These are phyloP conservation scores for Vulpes lagopus DNA, from an alignment of 2,113 vertebrate genomes.

Conservation along the genomic window DNA sequence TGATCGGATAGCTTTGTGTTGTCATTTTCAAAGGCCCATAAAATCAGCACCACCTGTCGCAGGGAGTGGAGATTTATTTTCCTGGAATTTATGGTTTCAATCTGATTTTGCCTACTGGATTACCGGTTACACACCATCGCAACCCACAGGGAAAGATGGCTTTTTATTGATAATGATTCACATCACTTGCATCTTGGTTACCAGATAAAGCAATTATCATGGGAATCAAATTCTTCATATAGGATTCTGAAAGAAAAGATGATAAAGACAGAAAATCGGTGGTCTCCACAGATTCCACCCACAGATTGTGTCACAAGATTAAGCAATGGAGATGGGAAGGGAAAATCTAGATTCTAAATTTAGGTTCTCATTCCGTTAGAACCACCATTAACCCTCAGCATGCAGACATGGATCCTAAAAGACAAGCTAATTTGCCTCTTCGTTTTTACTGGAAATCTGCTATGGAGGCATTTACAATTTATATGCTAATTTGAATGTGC, in stretches of 20 bases:
- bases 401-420: not conserved
- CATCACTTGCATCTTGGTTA: not conserved
- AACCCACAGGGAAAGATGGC: not conserved
- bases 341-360: not conserved
- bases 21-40: not conserved
- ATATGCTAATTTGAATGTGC: not conserved
- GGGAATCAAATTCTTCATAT: not conserved
- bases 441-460: not conserved
- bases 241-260: not conserved
- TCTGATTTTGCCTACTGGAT: not conserved
- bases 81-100: not conserved
- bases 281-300: too few relatives aligned
- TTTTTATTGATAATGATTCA: not conserved
- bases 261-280: too few relatives aligned
- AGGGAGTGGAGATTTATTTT: not conserved
- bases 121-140: accelerated
- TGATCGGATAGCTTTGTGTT: not conserved
- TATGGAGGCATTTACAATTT: too few relatives aligned
- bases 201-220: not conserved
- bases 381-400: not conserved
- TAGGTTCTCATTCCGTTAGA: not conserved
- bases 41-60: not conserved
- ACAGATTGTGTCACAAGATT: too few relatives aligned
- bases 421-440: not conserved
- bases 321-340: not conserved